Evolutionary conservation across 2,888 invertebrate genomes (phyloP), one percentile per base, ranked within the genome.

Genomic region (Melinopterus prodromus): DNA sequence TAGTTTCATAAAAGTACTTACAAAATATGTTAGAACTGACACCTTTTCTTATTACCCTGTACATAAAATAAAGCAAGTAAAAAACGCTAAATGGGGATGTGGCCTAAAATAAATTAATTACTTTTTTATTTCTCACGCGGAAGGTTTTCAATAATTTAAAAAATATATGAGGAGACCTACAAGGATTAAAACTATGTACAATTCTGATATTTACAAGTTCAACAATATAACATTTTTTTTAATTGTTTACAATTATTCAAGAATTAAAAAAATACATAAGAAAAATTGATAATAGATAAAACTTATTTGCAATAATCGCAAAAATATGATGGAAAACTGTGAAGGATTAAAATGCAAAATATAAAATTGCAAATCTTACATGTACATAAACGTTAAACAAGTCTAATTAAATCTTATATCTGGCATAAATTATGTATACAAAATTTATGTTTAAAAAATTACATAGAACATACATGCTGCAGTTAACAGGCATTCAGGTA

Each of bases 241-340:
- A 53, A 53, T 53, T 53, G 53, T 53, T 53, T 53, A 53, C 53
- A 53, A 53, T 53, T 53, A 53, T 53, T 53, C 53, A 53, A 53
- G 53, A 53, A 53, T 53, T 53, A 53, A 53, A 53, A 53, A 53
- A 53, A 53, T 53, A 26, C 26, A 26, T 53, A 53, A 53, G 12
- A 1, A 9, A 12, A 53, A 53, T 53, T 53, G 5, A 53, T 53
- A 53, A 53, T 53, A 53, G 9, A 53, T 9, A 53, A 53, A 53
- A 53, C 53, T 53, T 53, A 53, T 53, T 53, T 4, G 12, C 7
- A 53, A 9, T 53, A 53, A 53, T 53, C 12, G 53, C 12, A 53
- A 26, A 26, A 26, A 26, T 12, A 53, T 53, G 53, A 53, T 53
- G 53, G 53, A 53, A 53, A 53, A 53, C 12, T 53, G 12, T 53